Conservation (phyloP, 2,888 invertebrate species). For the Sarcophaga rosellei region DNA sequence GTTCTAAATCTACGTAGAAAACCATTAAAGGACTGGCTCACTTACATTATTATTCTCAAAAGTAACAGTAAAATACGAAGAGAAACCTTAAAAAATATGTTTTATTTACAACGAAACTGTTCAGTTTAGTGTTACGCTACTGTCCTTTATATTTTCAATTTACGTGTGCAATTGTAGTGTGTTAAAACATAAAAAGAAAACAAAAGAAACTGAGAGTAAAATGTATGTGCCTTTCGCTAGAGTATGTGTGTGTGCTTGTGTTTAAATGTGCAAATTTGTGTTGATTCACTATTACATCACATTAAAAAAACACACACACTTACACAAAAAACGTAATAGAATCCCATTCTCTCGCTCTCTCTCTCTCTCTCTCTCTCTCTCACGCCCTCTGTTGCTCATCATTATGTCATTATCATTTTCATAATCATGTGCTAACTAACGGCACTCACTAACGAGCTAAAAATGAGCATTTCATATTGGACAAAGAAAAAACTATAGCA, state of each 20-base stretch:
- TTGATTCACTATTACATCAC: background rate
- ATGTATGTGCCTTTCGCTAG: background rate
- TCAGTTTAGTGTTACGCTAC: background rate
- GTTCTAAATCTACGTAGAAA: too few species aligned
- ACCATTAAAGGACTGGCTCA: background rate
- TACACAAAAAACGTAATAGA: background rate
- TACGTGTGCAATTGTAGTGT: background rate
- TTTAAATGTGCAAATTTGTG: background rate
- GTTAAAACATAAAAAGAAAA: background rate
- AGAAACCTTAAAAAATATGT: background rate
- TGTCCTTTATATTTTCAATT: background rate
- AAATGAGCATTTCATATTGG: slow-evolving; percentile 63
- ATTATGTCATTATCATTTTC: slow-evolving; percentile 49
- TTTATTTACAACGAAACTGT: background rate
- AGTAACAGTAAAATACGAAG: background rate
- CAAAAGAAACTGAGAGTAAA: too few species aligned
- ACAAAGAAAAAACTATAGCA: slow-evolving; percentile 43
- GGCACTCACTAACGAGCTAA: slow-evolving; percentile 59
- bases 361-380: background rate
- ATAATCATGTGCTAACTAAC: slow-evolving; percentile 36
- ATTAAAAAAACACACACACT: background rate
- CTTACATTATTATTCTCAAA: background rate
- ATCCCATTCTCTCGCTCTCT: background rate
- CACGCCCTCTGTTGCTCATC: background rate
- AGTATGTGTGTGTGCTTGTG: background rate